Percentiles rank a stretch among this genome's conserved stretches.
These are phyloP conservation scores for Uropetala carovei DNA, from an alignment of 2,888 invertebrate species.

Conservation along the genomic window DNA sequence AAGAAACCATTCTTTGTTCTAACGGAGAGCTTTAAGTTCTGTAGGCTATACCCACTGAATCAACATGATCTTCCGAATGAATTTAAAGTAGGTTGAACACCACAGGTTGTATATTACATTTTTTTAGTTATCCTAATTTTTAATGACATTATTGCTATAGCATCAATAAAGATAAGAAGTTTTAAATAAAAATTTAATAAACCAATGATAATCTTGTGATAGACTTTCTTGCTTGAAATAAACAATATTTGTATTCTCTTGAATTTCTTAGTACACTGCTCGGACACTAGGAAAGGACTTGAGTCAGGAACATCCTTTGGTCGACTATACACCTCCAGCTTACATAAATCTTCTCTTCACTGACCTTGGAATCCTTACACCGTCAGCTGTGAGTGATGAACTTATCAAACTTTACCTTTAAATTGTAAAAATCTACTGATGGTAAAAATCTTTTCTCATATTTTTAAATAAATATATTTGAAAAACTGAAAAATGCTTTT, in stretches of 20 bases:
- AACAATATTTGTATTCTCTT: constrained; percentile 41
- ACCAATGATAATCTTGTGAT: neutral
- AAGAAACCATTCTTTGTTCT: constrained; percentile 97
- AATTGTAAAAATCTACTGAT: constrained; percentile 71
- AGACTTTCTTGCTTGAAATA: neutral
- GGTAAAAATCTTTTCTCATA: no score
- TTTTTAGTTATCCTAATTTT: neutral
- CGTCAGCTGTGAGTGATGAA: constrained; percentile 98
- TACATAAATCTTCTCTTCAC: constrained; percentile 96
- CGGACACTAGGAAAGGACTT: constrained; percentile 76
- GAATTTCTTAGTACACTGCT: constrained; percentile 77
- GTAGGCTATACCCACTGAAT: constrained; percentile 93
- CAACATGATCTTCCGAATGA: constrained; percentile 93
- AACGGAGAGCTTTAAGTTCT: constrained; percentile 98
- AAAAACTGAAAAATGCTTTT: no score
- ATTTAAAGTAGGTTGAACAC: constrained; percentile 82
- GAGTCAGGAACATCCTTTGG: constrained; percentile 87
- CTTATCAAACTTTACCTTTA: constrained; percentile 96
- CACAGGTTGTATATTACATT: neutral
- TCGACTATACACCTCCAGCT: constrained; percentile 97
- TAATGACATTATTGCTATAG: neutral
- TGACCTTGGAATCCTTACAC: constrained; percentile 96
- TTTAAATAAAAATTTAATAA: neutral
- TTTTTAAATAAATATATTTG: no score
- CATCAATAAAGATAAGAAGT: neutral